Conservation (phyloP, 2,113 vertebrate genomes). For the Galbula dea region DNA sequence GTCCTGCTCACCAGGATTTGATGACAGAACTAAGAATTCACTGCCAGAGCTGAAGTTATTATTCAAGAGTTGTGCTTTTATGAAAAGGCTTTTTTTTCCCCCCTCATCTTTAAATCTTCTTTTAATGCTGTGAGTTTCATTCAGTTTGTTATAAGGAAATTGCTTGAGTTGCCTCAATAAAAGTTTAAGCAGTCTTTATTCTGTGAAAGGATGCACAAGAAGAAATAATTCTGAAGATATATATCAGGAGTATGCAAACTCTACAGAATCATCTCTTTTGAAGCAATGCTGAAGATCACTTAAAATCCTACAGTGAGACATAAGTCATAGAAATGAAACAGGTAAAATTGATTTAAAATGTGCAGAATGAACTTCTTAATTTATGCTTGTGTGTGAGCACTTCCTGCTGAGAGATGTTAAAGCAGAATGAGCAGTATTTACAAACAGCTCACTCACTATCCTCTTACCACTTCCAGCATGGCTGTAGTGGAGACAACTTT, state of each 20-base stretch:
- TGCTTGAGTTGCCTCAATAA: neutral
- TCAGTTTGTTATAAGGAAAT: neutral
- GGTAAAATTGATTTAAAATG: neutral
- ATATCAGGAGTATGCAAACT: neutral
- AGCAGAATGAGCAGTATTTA: neutral
- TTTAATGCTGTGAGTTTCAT: slow-evolving; percentile 2
- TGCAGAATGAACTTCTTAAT: neutral
- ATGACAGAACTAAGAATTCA: slow-evolving; percentile 8
- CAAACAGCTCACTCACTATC: neutral
- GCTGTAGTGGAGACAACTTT: neutral
- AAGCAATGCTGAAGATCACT: neutral
- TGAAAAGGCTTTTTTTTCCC: neutral
- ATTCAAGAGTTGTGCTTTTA: neutral
- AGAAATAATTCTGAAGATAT: neutral
- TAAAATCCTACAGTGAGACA: neutral
- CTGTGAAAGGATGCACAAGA: neutral
- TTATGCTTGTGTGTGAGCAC: neutral
- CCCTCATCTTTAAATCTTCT: neutral
- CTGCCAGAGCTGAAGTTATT: neutral
- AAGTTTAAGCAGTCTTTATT: slow-evolving; percentile 1
- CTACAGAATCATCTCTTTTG: neutral
- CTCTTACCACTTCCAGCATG: neutral
- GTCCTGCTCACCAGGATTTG: neutral
- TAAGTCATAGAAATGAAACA: neutral
- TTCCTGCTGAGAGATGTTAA: neutral